Conservation (phyloP, 2,797 vertebrate species). For the Peromyscus nudipes region DNA sequence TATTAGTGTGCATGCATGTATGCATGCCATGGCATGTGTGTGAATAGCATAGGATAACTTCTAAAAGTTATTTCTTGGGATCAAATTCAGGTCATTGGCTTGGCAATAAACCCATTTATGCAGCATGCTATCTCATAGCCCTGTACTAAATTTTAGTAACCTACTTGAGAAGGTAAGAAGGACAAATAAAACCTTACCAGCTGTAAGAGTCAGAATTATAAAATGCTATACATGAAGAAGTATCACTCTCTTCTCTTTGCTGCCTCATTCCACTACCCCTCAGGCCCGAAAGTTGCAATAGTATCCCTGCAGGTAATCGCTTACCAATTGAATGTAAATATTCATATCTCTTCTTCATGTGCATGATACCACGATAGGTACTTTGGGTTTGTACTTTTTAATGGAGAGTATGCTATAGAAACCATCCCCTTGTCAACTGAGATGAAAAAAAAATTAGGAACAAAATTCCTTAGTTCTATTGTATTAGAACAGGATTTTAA, state of each 20-base stretch:
- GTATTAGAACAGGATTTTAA: background rate
- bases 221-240: background rate
- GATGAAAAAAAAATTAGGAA: background rate
- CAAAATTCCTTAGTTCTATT: background rate
- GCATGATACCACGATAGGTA: background rate
- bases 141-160: background rate
- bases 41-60: background rate
- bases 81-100: background rate
- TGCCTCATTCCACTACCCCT: background rate
- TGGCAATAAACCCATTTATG: background rate
- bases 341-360: background rate
- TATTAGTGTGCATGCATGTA: background rate
- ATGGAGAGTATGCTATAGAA: background rate
- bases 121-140: background rate
- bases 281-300: background rate
- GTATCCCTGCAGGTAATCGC: background rate
- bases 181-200: background rate
- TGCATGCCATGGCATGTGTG: background rate
- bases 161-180: background rate
- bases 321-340: background rate
- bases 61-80: background rate
- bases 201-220: background rate
- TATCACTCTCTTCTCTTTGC: background rate
- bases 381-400: background rate
- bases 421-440: background rate